phyloP scores from a whole-genome alignment of 92 coral and sea anemone genomes.

The Epizoanthus illoricatus region DNA sequence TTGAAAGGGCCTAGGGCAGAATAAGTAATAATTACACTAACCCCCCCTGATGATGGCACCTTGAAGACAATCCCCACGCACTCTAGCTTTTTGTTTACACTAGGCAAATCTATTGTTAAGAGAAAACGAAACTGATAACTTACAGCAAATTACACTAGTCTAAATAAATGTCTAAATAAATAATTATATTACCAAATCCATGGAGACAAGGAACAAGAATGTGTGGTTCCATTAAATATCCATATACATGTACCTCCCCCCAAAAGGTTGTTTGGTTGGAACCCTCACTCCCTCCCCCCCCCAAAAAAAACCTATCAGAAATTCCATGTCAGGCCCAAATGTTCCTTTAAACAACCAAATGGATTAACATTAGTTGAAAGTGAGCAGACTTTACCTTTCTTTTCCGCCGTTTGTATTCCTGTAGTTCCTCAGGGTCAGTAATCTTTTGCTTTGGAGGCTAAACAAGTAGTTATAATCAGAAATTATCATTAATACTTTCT shows the following conservation, averaged over 20 bases:
- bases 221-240: no score
- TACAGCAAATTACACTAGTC: not conserved
- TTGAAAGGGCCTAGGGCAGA: no score
- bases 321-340: not conserved
- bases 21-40: no score
- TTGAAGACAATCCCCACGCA: no score
- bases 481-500: no score
- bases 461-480: not conserved
- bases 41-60: no score
- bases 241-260: no score
- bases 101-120: not conserved
- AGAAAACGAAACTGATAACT: not conserved
- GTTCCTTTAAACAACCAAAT: not conserved
- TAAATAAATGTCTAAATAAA: no score
- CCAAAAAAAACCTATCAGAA: not conserved
- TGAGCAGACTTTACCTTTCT: constrained; percentile 74
- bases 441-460: constrained; percentile 99
- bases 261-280: no score
- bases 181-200: not conserved
- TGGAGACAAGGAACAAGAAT: no score
- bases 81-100: no score
- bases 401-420: constrained; percentile 95
- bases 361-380: not conserved
- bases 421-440: constrained; percentile 97
- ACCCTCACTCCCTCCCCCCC: no score